A percentile compares a stretch with the other conserved stretches of the same genome.
Evolutionary conservation across 2,113 vertebrate species (phyloP).

Genomic region (Oxygymnocypris stewartii): DNA sequence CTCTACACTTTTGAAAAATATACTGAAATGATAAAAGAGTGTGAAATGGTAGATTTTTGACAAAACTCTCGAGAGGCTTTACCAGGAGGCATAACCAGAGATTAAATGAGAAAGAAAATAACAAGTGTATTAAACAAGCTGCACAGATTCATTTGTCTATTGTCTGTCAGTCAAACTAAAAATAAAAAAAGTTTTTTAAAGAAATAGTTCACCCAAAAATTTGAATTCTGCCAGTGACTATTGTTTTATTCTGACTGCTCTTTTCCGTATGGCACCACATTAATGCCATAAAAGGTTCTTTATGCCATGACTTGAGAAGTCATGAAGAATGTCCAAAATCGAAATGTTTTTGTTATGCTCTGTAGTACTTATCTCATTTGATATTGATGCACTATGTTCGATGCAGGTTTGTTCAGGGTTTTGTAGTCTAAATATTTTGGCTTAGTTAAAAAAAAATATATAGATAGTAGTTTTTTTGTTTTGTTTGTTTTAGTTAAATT

Average conservation of each 20-base stretch:
- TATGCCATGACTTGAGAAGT: not conserved
- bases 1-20: constrained; percentile 15
- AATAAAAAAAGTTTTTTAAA: not conserved
- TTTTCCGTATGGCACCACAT: not conserved
- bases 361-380: not conserved
- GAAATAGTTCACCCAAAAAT: not conserved
- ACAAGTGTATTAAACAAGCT: constrained; percentile 8
- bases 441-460: not conserved
- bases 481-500: not conserved
- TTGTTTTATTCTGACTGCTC: not conserved
- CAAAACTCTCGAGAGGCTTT: constrained; percentile 19
- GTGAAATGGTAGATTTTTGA: not conserved
- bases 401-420: not conserved
- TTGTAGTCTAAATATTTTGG: not conserved
- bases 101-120: constrained; percentile 17
- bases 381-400: not conserved
- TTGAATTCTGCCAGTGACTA: not conserved
- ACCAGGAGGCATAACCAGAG: not conserved
- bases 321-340: not conserved
- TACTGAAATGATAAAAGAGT: constrained; percentile 21
- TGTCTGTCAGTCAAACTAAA: not conserved
- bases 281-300: not conserved
- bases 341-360: not conserved
- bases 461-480: not conserved
- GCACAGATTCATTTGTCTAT: not conserved